phyloP scores from a whole-genome alignment of 2,113 vertebrate species.

The Herpailurus yagouaroundi region DNA sequence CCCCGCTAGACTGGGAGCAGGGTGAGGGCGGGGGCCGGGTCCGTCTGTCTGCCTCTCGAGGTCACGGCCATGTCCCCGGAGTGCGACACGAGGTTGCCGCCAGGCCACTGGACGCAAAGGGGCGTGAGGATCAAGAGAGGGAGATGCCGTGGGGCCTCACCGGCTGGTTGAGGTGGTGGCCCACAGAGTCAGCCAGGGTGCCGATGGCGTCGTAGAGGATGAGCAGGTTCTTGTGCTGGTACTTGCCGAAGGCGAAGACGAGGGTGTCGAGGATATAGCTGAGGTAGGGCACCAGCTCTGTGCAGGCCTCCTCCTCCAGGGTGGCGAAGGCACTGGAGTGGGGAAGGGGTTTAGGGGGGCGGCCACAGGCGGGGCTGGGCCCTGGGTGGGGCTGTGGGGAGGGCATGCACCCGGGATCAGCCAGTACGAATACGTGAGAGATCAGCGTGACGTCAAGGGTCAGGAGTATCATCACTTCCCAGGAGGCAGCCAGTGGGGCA shows the following conservation, averaged over 20 bases:
- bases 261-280: slow-evolving; percentile 97
- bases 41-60: background rate
- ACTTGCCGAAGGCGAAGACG: slow-evolving; percentile 97
- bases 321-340: slow-evolving; percentile 93
- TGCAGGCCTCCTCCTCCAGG: slow-evolving; percentile 96
- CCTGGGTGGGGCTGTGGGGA: background rate
- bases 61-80: background rate
- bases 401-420: slow-evolving; percentile 62
- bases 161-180: slow-evolving; percentile 96
- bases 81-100: background rate
- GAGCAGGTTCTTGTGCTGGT: slow-evolving; percentile 97
- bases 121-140: background rate
- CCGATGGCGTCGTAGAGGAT: slow-evolving; percentile 98
- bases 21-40: background rate
- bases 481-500: background rate
- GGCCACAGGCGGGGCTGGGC: no score
- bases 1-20: slow-evolving; percentile 23
- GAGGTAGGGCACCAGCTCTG: slow-evolving; percentile 96
- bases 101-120: background rate
- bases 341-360: background rate
- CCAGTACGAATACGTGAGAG: slow-evolving; percentile 77
- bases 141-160: slow-evolving; percentile 80
- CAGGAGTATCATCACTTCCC: slow-evolving; percentile 72
- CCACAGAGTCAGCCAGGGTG: slow-evolving; percentile 95
- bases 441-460: slow-evolving; percentile 69